Conservation (phyloP, 2,113 vertebrate genomes). For the Microcebus murinus region DNA sequence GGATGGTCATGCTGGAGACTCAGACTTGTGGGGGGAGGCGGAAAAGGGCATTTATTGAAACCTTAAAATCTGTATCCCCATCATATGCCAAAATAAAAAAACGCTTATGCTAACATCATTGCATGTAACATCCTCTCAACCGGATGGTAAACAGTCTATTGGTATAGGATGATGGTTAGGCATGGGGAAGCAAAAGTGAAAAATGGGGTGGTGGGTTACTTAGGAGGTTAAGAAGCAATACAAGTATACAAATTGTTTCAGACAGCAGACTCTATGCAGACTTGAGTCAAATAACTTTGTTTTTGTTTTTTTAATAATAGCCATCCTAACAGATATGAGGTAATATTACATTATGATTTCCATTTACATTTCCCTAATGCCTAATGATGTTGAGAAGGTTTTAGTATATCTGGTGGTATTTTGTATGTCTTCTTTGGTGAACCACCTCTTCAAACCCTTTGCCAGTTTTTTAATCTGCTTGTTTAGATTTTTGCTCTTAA, state of each 20-base stretch:
- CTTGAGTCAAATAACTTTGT: neutral
- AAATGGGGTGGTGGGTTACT: rapidly evolving
- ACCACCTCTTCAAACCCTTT: neutral
- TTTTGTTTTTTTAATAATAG: neutral
- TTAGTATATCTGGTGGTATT: neutral
- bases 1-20: no score
- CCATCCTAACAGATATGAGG: neutral
- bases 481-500: neutral
- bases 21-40: no score
- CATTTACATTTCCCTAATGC: neutral
- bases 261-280: neutral
- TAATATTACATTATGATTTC: neutral
- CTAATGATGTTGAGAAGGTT: neutral
- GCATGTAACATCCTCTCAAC: neutral
- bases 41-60: no score
- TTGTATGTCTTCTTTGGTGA: neutral
- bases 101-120: neutral
- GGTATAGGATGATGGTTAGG: neutral
- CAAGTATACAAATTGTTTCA: neutral
- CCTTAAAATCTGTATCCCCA: no score
- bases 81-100: no score
- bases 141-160: neutral
- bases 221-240: neutral
- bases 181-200: neutral
- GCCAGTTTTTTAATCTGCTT: neutral